Evolutionary conservation across 2,888 invertebrate species (phyloP).

Genomic region (Dioctria linearis): DNA sequence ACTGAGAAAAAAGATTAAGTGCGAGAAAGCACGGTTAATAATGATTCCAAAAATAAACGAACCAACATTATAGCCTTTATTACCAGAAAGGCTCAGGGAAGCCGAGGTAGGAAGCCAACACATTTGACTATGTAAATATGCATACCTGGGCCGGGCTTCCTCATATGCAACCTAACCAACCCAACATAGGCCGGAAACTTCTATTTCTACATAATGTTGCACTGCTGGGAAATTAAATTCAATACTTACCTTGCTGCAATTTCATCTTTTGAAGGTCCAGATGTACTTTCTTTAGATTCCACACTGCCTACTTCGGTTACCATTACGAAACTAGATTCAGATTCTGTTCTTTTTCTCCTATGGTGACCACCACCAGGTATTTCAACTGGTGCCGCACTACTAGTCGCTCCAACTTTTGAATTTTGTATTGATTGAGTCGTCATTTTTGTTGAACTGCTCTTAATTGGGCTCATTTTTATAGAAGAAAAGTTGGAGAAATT

Average conservation of each 20-base stretch:
- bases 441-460: not conserved
- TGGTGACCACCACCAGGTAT: not conserved
- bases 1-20: too few species aligned
- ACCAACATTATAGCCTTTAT: too few species aligned
- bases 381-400: not conserved
- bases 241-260: not conserved
- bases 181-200: not conserved
- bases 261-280: conserved; percentile 5
- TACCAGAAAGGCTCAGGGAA: too few species aligned
- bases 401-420: not conserved
- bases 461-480: conserved; percentile 7
- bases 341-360: not conserved
- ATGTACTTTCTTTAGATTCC: not conserved
- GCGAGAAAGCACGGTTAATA: too few species aligned
- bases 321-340: conserved; percentile 14
- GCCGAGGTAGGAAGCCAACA: too few species aligned
- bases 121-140: too few species aligned
- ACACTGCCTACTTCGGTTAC: conserved; percentile 5
- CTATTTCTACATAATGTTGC: not conserved
- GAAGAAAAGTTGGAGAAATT: not conserved
- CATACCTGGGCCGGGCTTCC: too few species aligned
- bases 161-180: too few species aligned
- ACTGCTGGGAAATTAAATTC: not conserved
- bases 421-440: not conserved
- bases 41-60: too few species aligned